Evolutionary conservation across 2,797 vertebrate species (phyloP), one percentile per base, ranked within the genome.

Genomic region (Liasis olivaceus): DNA sequence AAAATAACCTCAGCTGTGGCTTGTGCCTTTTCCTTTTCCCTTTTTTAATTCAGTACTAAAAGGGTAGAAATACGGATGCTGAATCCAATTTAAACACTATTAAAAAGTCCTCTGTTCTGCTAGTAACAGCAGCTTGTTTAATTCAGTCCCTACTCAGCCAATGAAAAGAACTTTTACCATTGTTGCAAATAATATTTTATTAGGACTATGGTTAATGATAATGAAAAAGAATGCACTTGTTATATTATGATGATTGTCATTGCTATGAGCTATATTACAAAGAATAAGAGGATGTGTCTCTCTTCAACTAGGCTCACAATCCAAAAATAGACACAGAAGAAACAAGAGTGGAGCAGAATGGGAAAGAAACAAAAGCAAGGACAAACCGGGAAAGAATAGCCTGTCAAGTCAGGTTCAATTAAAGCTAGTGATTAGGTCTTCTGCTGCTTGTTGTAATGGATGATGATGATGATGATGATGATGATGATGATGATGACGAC

Each of bases 1-100:
- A 96, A 96, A 96, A 96, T 94, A 95, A 11, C 69, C 72, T 85
- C 92, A 93, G 58, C 93, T 93, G 31, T 92, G 94, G 58, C 77
- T 95, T 12, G 63, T 94, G 93, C 93, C 54, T 92, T 88, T 85
- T 95, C 88, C n/a, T 89, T 72, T 91, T 51, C 31, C 72, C 20
- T 6, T 89, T 66, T 90, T 51, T 54, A 60, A 96, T 93, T 51
- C 72, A 17, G 88, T 87, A 93, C 42, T 31, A 85, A 72, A 88
- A 90, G 26, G 88, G 1, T 69, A 63, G 88, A 93, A 95, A 94
- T 90, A 91, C n/a, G 54, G 92, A 84, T 91, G 20, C 88, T 92
- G 91, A 92, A 95, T 92, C 24, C 51, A 93, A 66, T 93, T 87
- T 60, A 15, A 14, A 51, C 77, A 4, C 90, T 90, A 36, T 91